A percentile compares a stretch with the other conserved stretches of the same genome.
phyloP scores from a whole-genome alignment of 2,797 vertebrate genomes.

The Chrosomus eos region DNA sequence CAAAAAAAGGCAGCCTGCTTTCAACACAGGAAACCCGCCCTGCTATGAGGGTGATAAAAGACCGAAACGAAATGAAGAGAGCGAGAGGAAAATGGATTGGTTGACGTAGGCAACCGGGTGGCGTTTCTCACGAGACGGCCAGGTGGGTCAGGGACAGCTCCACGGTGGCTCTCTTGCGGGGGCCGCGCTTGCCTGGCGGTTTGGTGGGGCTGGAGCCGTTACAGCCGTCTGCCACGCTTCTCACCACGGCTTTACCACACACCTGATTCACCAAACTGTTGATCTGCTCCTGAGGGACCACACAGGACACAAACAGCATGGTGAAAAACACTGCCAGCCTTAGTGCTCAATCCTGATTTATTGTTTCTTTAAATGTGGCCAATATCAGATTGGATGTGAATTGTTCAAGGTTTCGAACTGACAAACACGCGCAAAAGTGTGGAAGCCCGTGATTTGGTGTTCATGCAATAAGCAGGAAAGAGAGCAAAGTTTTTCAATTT shows the following conservation, averaged over 20 bases:
- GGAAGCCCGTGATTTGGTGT: background rate
- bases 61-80: slow-evolving; percentile 47
- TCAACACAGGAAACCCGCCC: slow-evolving; percentile 84
- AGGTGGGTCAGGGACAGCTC: slow-evolving; percentile 92
- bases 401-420: background rate
- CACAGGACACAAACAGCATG: background rate
- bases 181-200: slow-evolving; percentile 91
- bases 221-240: slow-evolving; percentile 83
- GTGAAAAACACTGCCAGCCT: background rate
- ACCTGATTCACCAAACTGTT: slow-evolving; percentile 96
- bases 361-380: background rate
- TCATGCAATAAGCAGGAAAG: background rate
- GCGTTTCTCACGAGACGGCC: slow-evolving; percentile 75
- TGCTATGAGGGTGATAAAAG: slow-evolving; percentile 83
- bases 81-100: slow-evolving; percentile 63
- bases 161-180: slow-evolving; percentile 90
- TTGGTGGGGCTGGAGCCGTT: slow-evolving; percentile 83
- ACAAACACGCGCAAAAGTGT: background rate
- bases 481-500: background rate
- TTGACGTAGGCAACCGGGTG: slow-evolving; percentile 60
- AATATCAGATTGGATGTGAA: background rate
- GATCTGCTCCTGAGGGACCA: slow-evolving; percentile 89
- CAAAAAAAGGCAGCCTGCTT: slow-evolving; percentile 97
- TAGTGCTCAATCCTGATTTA: background rate
- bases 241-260: slow-evolving; percentile 89